Conservation (phyloP, 2,113 vertebrate species). For the Tachuris rubrigastra region DNA sequence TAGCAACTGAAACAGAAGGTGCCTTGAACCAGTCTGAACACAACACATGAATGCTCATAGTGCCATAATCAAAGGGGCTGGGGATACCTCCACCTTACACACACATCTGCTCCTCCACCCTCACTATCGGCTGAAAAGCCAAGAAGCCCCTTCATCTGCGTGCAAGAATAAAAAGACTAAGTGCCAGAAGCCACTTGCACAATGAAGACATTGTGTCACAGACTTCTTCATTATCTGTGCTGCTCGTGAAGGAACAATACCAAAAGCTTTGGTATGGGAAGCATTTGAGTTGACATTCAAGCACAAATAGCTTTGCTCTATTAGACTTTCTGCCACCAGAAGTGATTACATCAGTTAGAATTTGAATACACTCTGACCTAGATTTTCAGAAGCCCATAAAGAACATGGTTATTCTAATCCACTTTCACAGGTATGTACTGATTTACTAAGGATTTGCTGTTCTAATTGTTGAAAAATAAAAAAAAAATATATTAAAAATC, state of each 20-base stretch:
- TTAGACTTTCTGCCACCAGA: not conserved
- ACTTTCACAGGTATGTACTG: not conserved
- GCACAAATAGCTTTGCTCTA: not conserved
- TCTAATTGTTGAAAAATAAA: not conserved
- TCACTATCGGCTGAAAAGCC: not conserved
- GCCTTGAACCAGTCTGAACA: not conserved
- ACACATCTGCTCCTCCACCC: not conserved
- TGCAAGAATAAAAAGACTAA: not conserved
- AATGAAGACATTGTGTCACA: constrained; percentile 1
- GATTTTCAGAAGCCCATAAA: not conserved
- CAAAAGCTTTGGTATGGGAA: not conserved
- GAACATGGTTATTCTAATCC: not conserved
- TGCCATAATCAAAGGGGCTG: not conserved
- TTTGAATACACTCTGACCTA: not conserved
- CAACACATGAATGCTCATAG: not conserved
- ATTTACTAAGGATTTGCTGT: not conserved
- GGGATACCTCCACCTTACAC: not conserved
- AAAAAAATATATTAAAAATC: not conserved
- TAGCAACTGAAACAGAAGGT: not conserved
- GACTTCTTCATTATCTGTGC: not conserved
- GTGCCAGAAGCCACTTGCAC: not conserved
- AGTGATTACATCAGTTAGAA: not conserved
- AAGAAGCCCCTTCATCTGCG: not conserved
- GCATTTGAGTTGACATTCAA: constrained; percentile 40
- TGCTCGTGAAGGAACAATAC: not conserved